Base-by-base conservation (phyloP, 1,140 invertebrate species). In the Anagrus nilaparvatae region DNA sequence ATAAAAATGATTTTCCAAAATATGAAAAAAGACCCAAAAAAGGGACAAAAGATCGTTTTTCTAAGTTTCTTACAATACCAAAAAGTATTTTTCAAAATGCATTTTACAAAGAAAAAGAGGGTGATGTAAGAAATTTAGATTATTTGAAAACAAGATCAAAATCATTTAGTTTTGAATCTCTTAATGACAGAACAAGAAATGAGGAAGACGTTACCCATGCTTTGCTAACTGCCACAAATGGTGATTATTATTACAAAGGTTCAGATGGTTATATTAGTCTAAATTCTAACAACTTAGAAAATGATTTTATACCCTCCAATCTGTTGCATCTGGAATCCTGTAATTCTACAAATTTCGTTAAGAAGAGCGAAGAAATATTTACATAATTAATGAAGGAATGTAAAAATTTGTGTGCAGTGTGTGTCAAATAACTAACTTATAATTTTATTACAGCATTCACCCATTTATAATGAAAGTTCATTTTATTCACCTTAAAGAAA, bases 11-110 rank as follows among this genome's bases (percentile, higher is more conserved):
- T 19, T 5, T 21, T 13, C 30, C 36, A 12, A 43, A 32, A 35
- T 24, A 49, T n/a, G 30, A 44, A 59, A 50, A 38, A 55, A 46
- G 19, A 37, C 44, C 0, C 5, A 57, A 47, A 33, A 37, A 43
- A 5, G 49, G 49, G 4, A 48, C 49, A 1, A 63, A 56, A 18
- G 59, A 65, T 2, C 45, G 57, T 10, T 55, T 65, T n/a, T 53
- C 62, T 0, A 68, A 62, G 39, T 40, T 65, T 1, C 39, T 66
- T 12, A 59, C 60, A 0, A 59, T 67, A 3, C 64, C 63, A 5
- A 65, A 61, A 18, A 65, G 50, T 23, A 58, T 68, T 9, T 65
- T 68, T 20, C 53, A 65, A 28, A 50, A 28, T 17, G 53, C 60
- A n/a, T 66, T 67, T 47, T 55, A 58, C 29, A 65, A 60, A 21